Base-by-base conservation (phyloP, 2,113 vertebrate genomes). In the Aptenodytes patagonicus region DNA sequence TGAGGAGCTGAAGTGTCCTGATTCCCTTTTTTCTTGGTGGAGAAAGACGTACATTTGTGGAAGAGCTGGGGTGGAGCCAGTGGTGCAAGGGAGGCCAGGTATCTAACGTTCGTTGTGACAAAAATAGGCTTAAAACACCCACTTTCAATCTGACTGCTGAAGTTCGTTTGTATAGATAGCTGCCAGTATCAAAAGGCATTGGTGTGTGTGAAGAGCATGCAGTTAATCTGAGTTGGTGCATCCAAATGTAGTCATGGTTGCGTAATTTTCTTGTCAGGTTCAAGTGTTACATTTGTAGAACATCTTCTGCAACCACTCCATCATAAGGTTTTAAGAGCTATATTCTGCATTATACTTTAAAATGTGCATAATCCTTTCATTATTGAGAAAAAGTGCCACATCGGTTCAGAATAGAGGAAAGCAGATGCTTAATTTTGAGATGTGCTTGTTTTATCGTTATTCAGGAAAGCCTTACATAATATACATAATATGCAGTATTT, bases 231-330 rank as follows among this genome's bases (percentile, higher is more conserved):
- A 68, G 61, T 2, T 89, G 70, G 60, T 91, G 44, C 86, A 71
- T 92, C 83, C 83, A 75, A 95, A 93, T 84, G 90, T 76, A 94
- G 90, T 89, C 77, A 78, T 87, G 83, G 69, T 88, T 95, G 90
- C 4, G 3, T 89, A 94, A 96, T 97, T 95, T 92, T 95, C 95
- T 87, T 94, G 92, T 92, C 87, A 89, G 49, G 80, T 97, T 96
- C 54, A 36, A 91, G 92, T 95, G 73, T 86, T 92, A 85, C 66
- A 89, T 95, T 97, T 89, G 94, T 92, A 85, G 81, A 96, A 93
- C 54, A 69, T 96, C 69, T 91, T 87, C 93, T 79, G 52, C 85
- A 94, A 13, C 82, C 29, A 66, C 92, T 94, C 91, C 77, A 83
- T 95, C 87, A 73, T 66, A 68, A 78, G 65, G 55, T 61, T 94